Base-by-base conservation (phyloP, 1,140 invertebrate species). In the Littorina saxatilis region DNA sequence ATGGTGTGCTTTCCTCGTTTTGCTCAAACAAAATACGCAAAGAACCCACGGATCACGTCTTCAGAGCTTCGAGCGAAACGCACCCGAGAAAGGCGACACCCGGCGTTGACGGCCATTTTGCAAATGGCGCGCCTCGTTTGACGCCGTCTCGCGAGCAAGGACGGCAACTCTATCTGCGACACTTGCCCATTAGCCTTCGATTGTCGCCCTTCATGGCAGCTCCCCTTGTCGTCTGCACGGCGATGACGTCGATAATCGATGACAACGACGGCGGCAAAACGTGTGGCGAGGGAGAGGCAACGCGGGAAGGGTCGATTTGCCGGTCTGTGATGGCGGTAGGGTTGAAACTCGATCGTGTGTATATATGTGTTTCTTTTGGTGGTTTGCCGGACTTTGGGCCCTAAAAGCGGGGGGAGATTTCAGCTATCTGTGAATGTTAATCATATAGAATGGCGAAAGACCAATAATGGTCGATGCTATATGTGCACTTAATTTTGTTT, bases 161-260 rank as follows among this genome's bases (percentile, higher is more conserved):
- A 55, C 50, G 52, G 74, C 74, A 76, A 76, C 74, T 76, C 74
- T 76, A 76, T 76, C 74, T 23, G 74, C 74, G 74, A 76, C 74
- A 76, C n/a, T 76, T 76, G 74, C 50, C 74, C 74, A 76, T 76
- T 76, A 76, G 50, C 74, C 43, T 76, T 76, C 74, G 74, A 76
- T 61, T 61, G 74, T 23, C 17, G 27, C 29, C n/a, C n/a, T 27
- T 55, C n/a, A 75, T 52, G 73, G 23, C 47, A 47, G 39, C 47
- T 55, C 9, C 13, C 17, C 17, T 35, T 55, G 74, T 29, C 27
- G 47, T 76, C 50, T 2, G 27, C 27, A 43, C 61, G 35, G 74
- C 35, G 50, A 76, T 23, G 52, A 55, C 43, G 55, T 37, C 32
- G 74, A 55, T 55, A 55, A 76, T 76, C 74, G 74, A 76, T 76